These are phyloP conservation scores for Callorhinus ursinus DNA, from an alignment of 2,113 vertebrate genomes.

Conservation along the genomic window DNA sequence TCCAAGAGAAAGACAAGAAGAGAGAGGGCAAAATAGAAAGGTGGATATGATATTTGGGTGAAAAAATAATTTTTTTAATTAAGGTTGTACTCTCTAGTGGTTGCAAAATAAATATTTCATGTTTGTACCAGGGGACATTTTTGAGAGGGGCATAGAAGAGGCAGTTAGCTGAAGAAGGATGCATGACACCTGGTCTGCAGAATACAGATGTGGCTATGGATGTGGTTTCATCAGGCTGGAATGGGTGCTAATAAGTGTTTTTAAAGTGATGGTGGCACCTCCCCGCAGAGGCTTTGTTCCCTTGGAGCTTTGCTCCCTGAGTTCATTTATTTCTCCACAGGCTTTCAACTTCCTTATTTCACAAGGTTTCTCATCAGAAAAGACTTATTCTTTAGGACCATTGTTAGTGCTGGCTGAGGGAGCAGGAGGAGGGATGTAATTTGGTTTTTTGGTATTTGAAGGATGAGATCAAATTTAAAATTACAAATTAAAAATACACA, in stretches of 20 bases:
- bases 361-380: background rate
- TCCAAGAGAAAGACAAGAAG: background rate
- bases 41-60: background rate
- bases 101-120: background rate
- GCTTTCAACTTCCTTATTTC: background rate
- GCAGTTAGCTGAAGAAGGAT: background rate
- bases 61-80: background rate
- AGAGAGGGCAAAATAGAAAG: background rate
- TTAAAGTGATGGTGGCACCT: background rate
- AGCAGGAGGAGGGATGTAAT: background rate
- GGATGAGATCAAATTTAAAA: background rate
- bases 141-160: background rate
- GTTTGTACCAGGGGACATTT: background rate
- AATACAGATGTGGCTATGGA: background rate
- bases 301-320: background rate
- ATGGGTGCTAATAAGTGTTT: constrained; percentile 35
- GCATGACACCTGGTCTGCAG: background rate
- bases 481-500: background rate
- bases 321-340: constrained; percentile 37
- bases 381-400: background rate
- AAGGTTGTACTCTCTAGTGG: background rate
- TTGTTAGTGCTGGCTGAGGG: background rate
- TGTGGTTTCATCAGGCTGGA: background rate
- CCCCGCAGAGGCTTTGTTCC: background rate
- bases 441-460: constrained; percentile 2